Evolutionary conservation across 2,113 vertebrate species (phyloP).

Genomic region (Struthidea cinerea): DNA sequence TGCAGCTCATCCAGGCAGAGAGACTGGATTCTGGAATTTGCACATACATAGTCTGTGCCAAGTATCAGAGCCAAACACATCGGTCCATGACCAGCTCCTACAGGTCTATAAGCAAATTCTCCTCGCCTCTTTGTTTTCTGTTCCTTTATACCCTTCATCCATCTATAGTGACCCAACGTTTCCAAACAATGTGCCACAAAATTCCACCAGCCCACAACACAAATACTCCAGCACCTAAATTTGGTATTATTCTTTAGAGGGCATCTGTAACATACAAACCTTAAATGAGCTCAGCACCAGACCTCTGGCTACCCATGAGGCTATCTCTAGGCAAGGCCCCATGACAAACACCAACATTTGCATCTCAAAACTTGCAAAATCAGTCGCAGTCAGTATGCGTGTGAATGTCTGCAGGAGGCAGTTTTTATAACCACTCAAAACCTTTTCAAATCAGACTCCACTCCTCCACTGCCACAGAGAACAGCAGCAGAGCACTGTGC

Average conservation of each 20-base stretch:
- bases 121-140: not conserved
- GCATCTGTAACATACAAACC: not conserved
- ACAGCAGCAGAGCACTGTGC: not conserved
- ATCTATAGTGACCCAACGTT: fast-evolving
- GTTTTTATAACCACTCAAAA: not conserved
- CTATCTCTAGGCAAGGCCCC: not conserved
- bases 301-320: not conserved
- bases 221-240: not conserved
- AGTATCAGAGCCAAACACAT: not conserved
- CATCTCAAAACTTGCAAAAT: not conserved
- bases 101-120: not conserved
- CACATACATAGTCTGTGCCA: not conserved
- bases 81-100: not conserved
- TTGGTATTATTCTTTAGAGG: not conserved
- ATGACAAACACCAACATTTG: not conserved
- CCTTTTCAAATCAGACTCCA: not conserved
- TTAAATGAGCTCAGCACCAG: not conserved
- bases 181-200: not conserved
- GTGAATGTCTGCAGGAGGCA: not conserved
- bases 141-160: not conserved
- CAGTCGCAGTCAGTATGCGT: not conserved
- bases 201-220: not conserved
- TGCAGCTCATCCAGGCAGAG: not conserved
- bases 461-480: not conserved
- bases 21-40: not conserved